These are phyloP conservation scores for Cyrtonyx montezumae DNA, from an alignment of 2,113 vertebrate genomes.

Conservation along the genomic window DNA sequence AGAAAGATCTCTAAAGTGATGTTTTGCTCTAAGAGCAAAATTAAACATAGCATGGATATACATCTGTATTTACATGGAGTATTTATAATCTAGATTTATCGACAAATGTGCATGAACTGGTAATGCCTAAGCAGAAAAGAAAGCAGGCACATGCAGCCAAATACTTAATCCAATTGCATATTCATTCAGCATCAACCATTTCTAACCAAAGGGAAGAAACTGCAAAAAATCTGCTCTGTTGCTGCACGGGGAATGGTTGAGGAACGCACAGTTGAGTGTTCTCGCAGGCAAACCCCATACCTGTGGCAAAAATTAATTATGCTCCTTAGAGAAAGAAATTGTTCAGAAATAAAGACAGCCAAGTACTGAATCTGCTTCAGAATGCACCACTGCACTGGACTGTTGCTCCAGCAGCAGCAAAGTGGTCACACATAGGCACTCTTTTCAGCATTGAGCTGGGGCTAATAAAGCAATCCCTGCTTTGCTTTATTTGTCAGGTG, in stretches of 20 bases:
- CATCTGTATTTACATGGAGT: not conserved
- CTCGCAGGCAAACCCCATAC: not conserved
- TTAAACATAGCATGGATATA: not conserved
- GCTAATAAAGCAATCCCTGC: not conserved
- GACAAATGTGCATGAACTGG: not conserved
- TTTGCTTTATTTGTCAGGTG: not conserved
- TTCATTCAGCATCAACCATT: not conserved
- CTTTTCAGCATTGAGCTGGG: not conserved
- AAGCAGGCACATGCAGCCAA: not conserved
- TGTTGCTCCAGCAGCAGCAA: not conserved
- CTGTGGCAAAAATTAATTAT: not conserved
- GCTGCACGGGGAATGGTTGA: not conserved
- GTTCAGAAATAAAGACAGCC: not conserved
- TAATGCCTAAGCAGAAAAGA: not conserved
- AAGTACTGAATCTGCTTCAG: not conserved
- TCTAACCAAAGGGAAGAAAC: not conserved
- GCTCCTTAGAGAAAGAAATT: not conserved
- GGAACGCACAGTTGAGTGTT: not conserved
- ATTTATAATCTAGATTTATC: not conserved
- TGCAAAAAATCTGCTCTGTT: not conserved
- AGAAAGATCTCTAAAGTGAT: not conserved
- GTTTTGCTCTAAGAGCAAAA: not conserved
- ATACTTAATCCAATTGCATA: not conserved
- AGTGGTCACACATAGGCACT: not conserved
- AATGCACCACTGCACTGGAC: not conserved